Evolutionary conservation across 2,888 invertebrate genomes (phyloP), one percentile per base, ranked within the genome.

Genomic region (Leptogaster cylindrica): DNA sequence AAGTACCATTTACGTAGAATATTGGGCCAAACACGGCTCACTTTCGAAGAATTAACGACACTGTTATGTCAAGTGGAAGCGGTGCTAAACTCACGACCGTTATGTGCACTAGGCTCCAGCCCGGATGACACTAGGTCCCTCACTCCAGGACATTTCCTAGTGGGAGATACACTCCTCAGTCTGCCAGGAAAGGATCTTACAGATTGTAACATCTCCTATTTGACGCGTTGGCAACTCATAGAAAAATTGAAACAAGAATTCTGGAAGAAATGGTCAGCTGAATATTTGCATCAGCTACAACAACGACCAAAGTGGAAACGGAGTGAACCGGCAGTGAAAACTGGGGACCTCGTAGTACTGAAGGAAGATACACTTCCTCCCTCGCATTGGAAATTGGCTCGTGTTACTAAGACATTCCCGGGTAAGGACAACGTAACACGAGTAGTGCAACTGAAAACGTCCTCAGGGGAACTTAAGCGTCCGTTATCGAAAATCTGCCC

Each of bases 1-100:
- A 66, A 66, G 31, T n/a, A n/a, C 31, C 58, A 66, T 23, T 31
- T 66, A 7, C 48, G 36, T 20, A 25, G 28, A 65, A 52, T 39
- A 23, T 20, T 65, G 50, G 41, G 10, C 14, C 33, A 39, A 8
- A 52, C 27, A 14, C 8, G 23, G 16, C 51, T 52, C 4, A 65
- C 52, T 2, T 50, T 12, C 28, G 52, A 65, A 31, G 31, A 31
- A 31, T 31, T 31, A 31, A 31, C 31, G 8, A 31, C 31, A 8
- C 31, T 31, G 31, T 31, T 31, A 31, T 39, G 16, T 28, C 12
- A 36, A 48, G 20, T 10, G n/a, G 73, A 33, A 25, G 12, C 18
- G 6, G 3, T n/a, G 3, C 25, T 58, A 6, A 39, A 58, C 25
- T 39, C 39, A 2, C 10, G 58, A 31, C 63, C 25, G 12, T 23